phyloP scores from a whole-genome alignment of 2,797 vertebrate species.

The Telmatherina bonti region DNA sequence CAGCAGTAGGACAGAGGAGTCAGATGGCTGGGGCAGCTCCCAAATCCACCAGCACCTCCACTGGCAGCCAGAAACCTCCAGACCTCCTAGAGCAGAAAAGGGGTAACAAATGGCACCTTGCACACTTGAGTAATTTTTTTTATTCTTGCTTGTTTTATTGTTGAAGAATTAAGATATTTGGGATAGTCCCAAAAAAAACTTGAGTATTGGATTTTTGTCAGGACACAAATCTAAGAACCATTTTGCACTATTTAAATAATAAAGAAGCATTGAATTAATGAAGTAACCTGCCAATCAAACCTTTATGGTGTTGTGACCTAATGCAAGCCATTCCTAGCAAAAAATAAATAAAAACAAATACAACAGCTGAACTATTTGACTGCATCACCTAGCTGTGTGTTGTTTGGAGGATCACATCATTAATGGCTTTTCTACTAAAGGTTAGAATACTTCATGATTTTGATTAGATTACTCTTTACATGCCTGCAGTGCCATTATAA shows the following conservation, averaged over 20 bases:
- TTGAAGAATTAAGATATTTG: background rate
- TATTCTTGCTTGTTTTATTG: background rate
- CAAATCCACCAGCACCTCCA: constrained; percentile 78
- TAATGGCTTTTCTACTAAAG: too few relatives aligned
- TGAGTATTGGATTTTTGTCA: too few relatives aligned
- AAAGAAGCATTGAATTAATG: too few relatives aligned
- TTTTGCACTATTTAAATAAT: too few relatives aligned
- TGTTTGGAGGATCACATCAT: too few relatives aligned
- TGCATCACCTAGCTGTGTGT: background rate
- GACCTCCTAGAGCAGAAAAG: constrained; percentile 91
- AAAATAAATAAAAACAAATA: background rate
- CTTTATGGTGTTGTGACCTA: background rate
- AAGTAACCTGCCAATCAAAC: background rate
- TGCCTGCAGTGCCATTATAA: too few relatives aligned
- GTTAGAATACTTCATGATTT: too few relatives aligned
- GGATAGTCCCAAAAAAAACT: background rate
- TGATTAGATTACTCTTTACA: too few relatives aligned
- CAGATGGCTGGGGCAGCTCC: constrained; percentile 61
- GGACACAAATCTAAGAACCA: too few relatives aligned
- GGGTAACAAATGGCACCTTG: constrained; percentile 79
- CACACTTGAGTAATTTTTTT: background rate
- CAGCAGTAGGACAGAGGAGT: constrained; percentile 86
- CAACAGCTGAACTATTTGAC: too few relatives aligned
- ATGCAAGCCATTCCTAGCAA: background rate
- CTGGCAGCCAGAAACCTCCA: constrained; percentile 85